Percentiles rank a stretch among this genome's conserved stretches.
Evolutionary conservation across 2,888 invertebrate species (phyloP).

Genomic region (Malthinus seriepunctatus): DNA sequence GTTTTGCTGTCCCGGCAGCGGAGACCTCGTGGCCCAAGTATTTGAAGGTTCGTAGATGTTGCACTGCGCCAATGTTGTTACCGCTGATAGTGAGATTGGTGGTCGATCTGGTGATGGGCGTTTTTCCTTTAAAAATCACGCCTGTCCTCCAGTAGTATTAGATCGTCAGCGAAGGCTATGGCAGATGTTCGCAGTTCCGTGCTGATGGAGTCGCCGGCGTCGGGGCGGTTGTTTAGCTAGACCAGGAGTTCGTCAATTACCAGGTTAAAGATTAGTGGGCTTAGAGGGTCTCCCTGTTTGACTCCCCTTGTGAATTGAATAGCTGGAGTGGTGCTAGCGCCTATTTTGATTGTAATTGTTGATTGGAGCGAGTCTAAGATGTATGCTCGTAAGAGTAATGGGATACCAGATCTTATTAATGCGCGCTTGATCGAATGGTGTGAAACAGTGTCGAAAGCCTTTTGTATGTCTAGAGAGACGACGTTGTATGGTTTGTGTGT

Average conservation of each 20-base stretch:
- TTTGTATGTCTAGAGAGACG: too few relatives aligned
- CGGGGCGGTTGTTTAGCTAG: constrained; percentile 1
- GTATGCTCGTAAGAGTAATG: too few relatives aligned
- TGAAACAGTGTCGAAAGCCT: too few relatives aligned
- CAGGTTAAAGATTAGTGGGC: constrained; percentile 38
- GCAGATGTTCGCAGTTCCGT: constrained; percentile 29
- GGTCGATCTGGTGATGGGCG: constrained; percentile 7
- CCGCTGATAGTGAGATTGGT: background rate
- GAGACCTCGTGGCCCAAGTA: constrained; percentile 42
- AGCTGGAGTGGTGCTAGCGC: constrained; percentile 8
- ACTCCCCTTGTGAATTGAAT: constrained; percentile 43
- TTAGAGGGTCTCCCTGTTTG: constrained; percentile 51
- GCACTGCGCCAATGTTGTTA: constrained; percentile 5
- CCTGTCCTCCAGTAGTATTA: constrained; percentile 42
- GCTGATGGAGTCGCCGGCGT: constrained; percentile 21
- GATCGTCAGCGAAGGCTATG: constrained; percentile 49
- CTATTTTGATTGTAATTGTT: constrained; percentile 32
- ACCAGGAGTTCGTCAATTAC: constrained; percentile 38
- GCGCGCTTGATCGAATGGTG: too few relatives aligned
- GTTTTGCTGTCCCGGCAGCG: constrained; percentile 32
- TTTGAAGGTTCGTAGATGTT: constrained; percentile 10
- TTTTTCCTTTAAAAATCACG: constrained; percentile 10
- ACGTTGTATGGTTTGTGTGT: too few relatives aligned
- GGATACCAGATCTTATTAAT: too few relatives aligned
- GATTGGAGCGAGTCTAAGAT: too few relatives aligned